phyloP scores from a whole-genome alignment of 2,888 invertebrate species.

The Nemotelus nigrinus region DNA sequence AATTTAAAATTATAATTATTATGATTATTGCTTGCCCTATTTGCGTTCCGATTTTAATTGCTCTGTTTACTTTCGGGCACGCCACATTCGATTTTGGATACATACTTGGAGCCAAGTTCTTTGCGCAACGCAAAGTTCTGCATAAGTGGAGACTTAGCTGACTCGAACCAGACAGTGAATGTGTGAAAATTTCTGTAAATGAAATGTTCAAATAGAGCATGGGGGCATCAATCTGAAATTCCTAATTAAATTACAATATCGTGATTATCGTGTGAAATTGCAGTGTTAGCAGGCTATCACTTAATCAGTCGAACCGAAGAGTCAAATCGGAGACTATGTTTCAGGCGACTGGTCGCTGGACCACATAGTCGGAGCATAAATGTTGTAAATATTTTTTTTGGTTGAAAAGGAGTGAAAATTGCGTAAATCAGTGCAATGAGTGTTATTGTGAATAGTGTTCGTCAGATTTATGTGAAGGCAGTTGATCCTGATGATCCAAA shows the following conservation, averaged over 20 bases:
- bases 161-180: neutral
- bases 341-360: neutral
- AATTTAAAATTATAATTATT: no score
- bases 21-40: no score
- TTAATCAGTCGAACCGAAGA: neutral
- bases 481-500: constrained; percentile 3
- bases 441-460: constrained; percentile 22
- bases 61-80: no score
- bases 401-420: no score
- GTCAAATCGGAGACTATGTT: neutral
- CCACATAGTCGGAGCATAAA: no score
- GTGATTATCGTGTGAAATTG: neutral
- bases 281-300: constrained; percentile 27
- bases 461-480: constrained; percentile 12
- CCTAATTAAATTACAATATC: constrained; percentile 1
- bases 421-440: constrained; percentile 2
- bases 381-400: no score
- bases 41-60: no score
- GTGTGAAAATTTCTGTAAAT: neutral
- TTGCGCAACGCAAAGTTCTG: no score
- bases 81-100: no score
- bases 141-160: no score
- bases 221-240: neutral
- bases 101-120: no score
- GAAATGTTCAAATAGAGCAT: neutral